A percentile compares a stretch with the other conserved stretches of the same genome.
Evolutionary conservation across 37 sponge, comb jelly and placozoan species (phyloP).

Genomic region (Ianthella basta): DNA sequence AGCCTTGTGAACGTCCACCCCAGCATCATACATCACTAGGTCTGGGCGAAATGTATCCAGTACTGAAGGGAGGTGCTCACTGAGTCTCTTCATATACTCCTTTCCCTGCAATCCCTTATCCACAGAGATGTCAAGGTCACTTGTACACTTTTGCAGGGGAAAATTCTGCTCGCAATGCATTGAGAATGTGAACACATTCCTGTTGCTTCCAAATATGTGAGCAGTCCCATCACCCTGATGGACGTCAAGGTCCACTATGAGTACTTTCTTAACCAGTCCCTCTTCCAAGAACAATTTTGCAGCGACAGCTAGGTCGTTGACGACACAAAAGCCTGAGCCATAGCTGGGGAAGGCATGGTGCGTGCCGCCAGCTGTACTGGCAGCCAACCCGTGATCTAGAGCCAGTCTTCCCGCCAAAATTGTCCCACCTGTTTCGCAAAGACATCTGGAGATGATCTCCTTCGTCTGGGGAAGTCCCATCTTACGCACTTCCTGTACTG

Average conservation of each 20-base stretch:
- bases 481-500: constrained; percentile 5
- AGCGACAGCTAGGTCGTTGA: constrained; percentile 38
- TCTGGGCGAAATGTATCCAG: constrained; percentile 10
- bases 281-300: neutral
- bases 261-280: neutral
- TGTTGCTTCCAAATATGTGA: neutral
- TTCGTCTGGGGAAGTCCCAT: constrained; percentile 10
- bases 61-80: neutral
- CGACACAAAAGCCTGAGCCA: constrained; percentile 34
- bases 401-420: constrained; percentile 24
- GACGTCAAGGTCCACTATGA: constrained; percentile 36
- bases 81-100: neutral
- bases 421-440: constrained; percentile 36
- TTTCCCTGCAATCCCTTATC: neutral
- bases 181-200: constrained; percentile 21
- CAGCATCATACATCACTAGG: constrained; percentile 41
- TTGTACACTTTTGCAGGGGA: constrained; percentile 22
- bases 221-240: constrained; percentile 47
- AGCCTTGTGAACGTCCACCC: constrained; percentile 25
- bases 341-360: constrained; percentile 34
- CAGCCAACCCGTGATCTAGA: constrained; percentile 18
- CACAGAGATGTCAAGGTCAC: constrained; percentile 26
- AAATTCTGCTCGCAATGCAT: constrained; percentile 45
- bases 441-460: constrained; percentile 24
- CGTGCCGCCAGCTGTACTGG: constrained; percentile 38